Percentiles rank a stretch among this genome's conserved stretches.
Conservation (phyloP, 1,140 invertebrate species). For the Eriosoma lanigerum region DNA sequence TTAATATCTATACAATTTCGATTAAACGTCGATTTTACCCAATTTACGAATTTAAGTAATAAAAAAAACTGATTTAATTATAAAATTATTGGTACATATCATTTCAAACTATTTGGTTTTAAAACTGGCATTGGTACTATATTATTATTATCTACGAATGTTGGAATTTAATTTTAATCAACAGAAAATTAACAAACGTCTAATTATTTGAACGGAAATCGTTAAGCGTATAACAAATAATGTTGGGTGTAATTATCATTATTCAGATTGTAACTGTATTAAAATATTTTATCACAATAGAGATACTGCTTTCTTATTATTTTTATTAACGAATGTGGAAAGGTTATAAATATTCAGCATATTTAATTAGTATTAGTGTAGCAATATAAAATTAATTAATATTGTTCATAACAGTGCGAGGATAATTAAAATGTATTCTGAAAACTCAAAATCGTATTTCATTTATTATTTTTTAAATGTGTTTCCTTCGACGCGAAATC, state of each 20-base stretch:
- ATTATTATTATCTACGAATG: neutral
- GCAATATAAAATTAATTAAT: neutral
- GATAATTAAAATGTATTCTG: neutral
- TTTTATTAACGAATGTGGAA: neutral
- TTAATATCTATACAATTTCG: no score
- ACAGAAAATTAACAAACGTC: slow-evolving; percentile 2
- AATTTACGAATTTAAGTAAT: no score
- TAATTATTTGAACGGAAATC: slow-evolving; percentile 1
- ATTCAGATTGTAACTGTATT: neutral
- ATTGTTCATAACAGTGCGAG: neutral
- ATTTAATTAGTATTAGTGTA: slow-evolving; percentile 15
- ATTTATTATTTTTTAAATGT: neutral
- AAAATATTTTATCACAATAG: neutral
- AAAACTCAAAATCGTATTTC: neutral
- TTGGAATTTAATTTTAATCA: slow-evolving; percentile 6
- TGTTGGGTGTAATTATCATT: neutral
- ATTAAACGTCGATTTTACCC: no score
- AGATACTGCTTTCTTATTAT: neutral
- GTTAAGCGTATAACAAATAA: neutral
- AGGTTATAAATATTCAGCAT: neutral
- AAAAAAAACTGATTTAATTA: no score
- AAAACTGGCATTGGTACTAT: no score
- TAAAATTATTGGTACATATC: no score
- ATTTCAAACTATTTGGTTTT: no score
- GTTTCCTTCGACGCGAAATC: no score